phyloP scores from a whole-genome alignment of 2,888 invertebrate genomes.

The Aphelenchoides bicaudatus region DNA sequence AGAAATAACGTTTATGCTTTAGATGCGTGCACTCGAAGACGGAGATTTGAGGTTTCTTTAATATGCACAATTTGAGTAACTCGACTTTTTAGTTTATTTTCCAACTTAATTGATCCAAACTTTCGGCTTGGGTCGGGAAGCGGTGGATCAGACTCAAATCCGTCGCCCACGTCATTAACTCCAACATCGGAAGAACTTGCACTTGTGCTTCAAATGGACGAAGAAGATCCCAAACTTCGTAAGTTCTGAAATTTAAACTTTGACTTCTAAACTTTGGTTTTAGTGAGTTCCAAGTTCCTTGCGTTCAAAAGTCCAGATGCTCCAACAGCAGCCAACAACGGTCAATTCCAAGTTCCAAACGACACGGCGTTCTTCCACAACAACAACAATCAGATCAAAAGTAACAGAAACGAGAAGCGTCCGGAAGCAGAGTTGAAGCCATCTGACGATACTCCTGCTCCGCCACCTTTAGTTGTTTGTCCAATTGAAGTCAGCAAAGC shows the following conservation, averaged over 20 bases:
- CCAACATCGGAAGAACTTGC: not conserved
- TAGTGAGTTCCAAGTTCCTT: too few species aligned
- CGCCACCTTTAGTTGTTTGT: constrained; percentile 56
- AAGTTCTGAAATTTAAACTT: not conserved
- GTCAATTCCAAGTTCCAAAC: not conserved
- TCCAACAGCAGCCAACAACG: constrained; percentile 1
- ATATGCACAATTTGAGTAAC: too few species aligned
- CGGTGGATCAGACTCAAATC: not conserved
- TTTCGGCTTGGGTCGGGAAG: constrained; percentile 13
- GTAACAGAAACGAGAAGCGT: not conserved
- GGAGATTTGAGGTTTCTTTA: too few species aligned
- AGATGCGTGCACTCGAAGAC: constrained; percentile 25
- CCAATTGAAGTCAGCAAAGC: constrained; percentile 57
- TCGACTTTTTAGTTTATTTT: constrained; percentile 17
- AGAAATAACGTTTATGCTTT: constrained; percentile 22
- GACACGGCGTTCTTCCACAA: not conserved
- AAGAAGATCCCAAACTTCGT: constrained; percentile 3
- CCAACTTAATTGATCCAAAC: constrained; percentile 16
- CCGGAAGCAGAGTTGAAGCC: not conserved
- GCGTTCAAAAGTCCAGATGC: too few species aligned
- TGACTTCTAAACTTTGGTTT: too few species aligned
- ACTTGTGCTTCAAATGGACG: not conserved
- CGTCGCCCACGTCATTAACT: not conserved
- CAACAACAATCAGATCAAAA: constrained; percentile 3
- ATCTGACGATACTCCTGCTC: constrained; percentile 40